These are phyloP conservation scores for Tragelaphus strepsiceros DNA, from an alignment of 2,113 vertebrate species.

Conservation along the genomic window DNA sequence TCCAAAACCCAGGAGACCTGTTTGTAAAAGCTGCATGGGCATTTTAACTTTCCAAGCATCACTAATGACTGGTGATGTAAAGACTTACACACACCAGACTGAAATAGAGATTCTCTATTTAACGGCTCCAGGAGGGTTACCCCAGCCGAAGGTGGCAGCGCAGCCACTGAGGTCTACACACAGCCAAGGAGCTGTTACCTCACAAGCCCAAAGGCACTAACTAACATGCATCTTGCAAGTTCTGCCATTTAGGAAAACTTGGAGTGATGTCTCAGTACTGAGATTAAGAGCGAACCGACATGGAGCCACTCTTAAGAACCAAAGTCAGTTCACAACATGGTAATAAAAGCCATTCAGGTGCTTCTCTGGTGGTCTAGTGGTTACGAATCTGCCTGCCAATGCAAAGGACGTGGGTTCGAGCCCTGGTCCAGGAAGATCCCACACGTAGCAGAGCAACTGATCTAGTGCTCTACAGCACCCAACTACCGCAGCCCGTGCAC, in stretches of 20 bases:
- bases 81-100: not conserved
- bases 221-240: not conserved
- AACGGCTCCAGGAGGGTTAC: not conserved
- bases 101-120: not conserved
- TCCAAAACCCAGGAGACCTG: not conserved
- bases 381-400: not conserved
- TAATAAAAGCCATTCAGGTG: not conserved
- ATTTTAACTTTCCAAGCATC: not conserved
- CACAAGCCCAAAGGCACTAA: not conserved
- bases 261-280: not conserved
- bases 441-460: not conserved
- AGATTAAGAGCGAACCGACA: not conserved
- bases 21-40: not conserved
- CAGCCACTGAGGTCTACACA: not conserved
- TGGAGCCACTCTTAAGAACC: not conserved
- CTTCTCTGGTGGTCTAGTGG: not conserved
- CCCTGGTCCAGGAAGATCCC: not conserved
- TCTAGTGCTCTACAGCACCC: not conserved
- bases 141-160: not conserved
- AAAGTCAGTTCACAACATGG: not conserved
- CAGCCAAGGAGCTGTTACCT: not conserved
- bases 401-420: not conserved
- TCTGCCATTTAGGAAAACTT: not conserved
- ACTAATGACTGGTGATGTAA: not conserved
- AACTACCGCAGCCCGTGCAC: not conserved